Evolutionary conservation across 2,797 vertebrate species (phyloP), one percentile per base, ranked within the genome.

Genomic region (Acanthurus lineatus): DNA sequence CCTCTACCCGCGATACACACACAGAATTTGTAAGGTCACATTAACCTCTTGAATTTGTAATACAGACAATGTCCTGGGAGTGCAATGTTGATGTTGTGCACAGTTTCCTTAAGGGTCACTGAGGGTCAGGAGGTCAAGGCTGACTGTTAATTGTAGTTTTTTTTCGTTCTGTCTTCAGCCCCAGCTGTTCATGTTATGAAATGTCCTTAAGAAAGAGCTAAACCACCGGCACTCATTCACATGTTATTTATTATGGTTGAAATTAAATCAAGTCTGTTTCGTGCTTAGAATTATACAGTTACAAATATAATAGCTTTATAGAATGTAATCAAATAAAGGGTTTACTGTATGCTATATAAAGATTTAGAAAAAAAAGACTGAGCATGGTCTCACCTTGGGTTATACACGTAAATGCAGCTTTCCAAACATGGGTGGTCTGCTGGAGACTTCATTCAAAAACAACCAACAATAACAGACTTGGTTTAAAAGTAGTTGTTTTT

Each of bases 11-110:
- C 11, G 6, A 77, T 59, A 66, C 56, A 49, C 53, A 67, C 16
- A 25, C 64, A 38, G 48, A 68, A 72, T 68, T 8, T 73, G 38
- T 16, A 20, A 82, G 49, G 53, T 82, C 20, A 63, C 60, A 45
- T 62, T 64, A 7, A 73, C 75, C 40, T 28, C 56, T 22, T 60
- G 61, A 74, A 65, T 69, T 64, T 66, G 69, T 82, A 62, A 79
- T 81, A 74, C 52, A 63, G 51, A 59, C 38, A 16, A 35, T 73
- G 74, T 74, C 53, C 44, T 59, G n/a, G 9, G 61, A 56, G 22
- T 35, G 48, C 42, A 48, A 66, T 22, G 45, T 12, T 28, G 12
- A 66, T 44, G 66, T 48, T 69, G 40, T 51, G 44, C 47, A 47
- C 38, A 40, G 42, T 59, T 48, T 69, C n/a, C 54, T 51, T 14